Conservation (phyloP, 2,888 invertebrate species). For the Brachypterus glaber region DNA sequence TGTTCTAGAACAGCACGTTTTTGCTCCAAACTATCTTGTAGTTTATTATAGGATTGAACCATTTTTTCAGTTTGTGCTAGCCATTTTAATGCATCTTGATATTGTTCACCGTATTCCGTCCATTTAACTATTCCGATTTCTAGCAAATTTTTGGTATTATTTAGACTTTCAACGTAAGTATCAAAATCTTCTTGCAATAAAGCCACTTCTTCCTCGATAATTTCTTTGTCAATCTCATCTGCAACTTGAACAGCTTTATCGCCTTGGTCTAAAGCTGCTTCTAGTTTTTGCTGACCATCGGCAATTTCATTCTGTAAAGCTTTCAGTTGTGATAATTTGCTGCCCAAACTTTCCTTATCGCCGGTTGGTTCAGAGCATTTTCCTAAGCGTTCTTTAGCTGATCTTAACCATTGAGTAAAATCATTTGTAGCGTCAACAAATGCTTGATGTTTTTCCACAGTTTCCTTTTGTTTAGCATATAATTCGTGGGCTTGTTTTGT, state of each 20-base stretch:
- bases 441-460: slow-evolving; percentile 83
- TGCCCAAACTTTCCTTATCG: slow-evolving; percentile 78
- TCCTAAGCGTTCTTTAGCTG: slow-evolving; percentile 80
- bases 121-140: slow-evolving; percentile 87
- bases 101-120: slow-evolving; percentile 90
- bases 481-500: slow-evolving; percentile 85
- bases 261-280: slow-evolving; percentile 72
- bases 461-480: slow-evolving; percentile 80
- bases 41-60: slow-evolving; percentile 82
- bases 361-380: slow-evolving; percentile 91
- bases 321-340: slow-evolving; percentile 77
- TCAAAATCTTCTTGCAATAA: slow-evolving; percentile 86
- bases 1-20: slow-evolving; percentile 86
- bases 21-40: slow-evolving; percentile 80
- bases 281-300: slow-evolving; percentile 74
- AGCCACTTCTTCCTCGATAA: slow-evolving; percentile 87
- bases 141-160: slow-evolving; percentile 67
- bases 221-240: slow-evolving; percentile 77
- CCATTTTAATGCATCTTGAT: slow-evolving; percentile 83
- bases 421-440: slow-evolving; percentile 88
- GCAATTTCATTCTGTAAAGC: slow-evolving; percentile 74
- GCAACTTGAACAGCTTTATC: slow-evolving; percentile 79
- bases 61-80: slow-evolving; percentile 77
- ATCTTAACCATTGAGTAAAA: slow-evolving; percentile 85
- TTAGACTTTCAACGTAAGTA: slow-evolving; percentile 64